These are phyloP conservation scores for Hypothenemus hampei DNA, from an alignment of 1,140 invertebrate genomes.

Conservation along the genomic window DNA sequence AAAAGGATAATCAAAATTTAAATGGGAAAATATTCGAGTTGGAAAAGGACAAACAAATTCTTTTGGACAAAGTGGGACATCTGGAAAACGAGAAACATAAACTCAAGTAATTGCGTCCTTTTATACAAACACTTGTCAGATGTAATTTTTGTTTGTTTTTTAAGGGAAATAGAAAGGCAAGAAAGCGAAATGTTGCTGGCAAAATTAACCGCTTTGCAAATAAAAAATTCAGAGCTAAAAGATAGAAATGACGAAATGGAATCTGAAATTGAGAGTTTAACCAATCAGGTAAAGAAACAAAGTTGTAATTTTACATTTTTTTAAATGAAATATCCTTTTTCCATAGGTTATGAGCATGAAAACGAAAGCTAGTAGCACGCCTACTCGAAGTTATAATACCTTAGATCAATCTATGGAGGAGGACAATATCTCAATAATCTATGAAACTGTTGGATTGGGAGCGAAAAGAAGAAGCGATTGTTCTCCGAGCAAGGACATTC, in stretches of 20 bases:
- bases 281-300: constrained; percentile 38
- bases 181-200: constrained; percentile 46
- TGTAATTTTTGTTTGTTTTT: neutral
- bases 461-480: constrained; percentile 42
- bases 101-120: constrained; percentile 27
- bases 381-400: constrained; percentile 29
- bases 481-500: constrained; percentile 41
- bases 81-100: constrained; percentile 42
- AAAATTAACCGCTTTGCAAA: constrained; percentile 54
- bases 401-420: constrained; percentile 39
- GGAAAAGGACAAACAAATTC: constrained; percentile 36
- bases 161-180: constrained; percentile 43
- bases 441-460: constrained; percentile 38
- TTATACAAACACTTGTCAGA: neutral
- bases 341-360: constrained; percentile 30
- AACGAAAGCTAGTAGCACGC: constrained; percentile 33
- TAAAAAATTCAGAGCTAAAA: constrained; percentile 66
- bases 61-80: constrained; percentile 36
- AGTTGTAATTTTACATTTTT: neutral
- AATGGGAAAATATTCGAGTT: constrained; percentile 50
- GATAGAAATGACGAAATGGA: constrained; percentile 82
- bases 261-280: constrained; percentile 65
- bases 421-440: constrained; percentile 37
- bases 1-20: constrained; percentile 62
- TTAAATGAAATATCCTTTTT: neutral